These are phyloP conservation scores for Meganola albula DNA, from an alignment of 2,888 invertebrate genomes.

Conservation along the genomic window DNA sequence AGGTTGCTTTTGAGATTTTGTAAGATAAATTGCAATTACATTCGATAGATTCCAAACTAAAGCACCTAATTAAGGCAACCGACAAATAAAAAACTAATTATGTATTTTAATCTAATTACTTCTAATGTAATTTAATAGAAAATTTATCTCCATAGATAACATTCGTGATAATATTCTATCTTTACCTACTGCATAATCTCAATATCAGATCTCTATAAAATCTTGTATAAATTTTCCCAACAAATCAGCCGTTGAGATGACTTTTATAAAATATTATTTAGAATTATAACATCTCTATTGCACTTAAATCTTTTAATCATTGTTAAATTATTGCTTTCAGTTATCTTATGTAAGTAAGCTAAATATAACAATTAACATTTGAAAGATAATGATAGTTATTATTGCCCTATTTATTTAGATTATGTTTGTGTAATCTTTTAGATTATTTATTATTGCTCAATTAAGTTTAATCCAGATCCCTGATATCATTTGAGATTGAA, in stretches of 20 bases:
- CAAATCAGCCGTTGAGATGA: constrained; percentile 37
- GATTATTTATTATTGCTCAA: constrained; percentile 27
- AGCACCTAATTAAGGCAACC: constrained; percentile 34
- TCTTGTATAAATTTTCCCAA: constrained; percentile 47
- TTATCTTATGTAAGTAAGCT: constrained; percentile 46
- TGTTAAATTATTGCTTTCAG: constrained; percentile 62
- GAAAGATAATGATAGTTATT: constrained; percentile 25
- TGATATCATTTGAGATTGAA: constrained; percentile 31
- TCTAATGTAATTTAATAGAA: constrained; percentile 31
- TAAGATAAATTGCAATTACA: constrained; percentile 9
- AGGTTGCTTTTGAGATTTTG: constrained; percentile 15
- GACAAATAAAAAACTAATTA: constrained; percentile 24
- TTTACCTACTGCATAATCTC: constrained; percentile 63
- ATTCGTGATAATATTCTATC: constrained; percentile 37
- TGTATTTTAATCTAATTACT: constrained; percentile 27
- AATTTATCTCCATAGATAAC: constrained; percentile 42
- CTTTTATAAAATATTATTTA: constrained; percentile 57
- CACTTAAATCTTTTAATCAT: constrained; percentile 57
- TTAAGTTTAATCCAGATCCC: constrained; percentile 28
- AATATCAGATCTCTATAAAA: constrained; percentile 69
- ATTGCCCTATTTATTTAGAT: constrained; percentile 31
- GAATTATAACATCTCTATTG: constrained; percentile 70
- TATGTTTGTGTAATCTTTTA: constrained; percentile 23
- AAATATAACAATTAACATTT: constrained; percentile 37
- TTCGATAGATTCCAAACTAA: constrained; percentile 20